Conservation (phyloP, 2,888 invertebrate species). For the Stictocephala bisonia region DNA sequence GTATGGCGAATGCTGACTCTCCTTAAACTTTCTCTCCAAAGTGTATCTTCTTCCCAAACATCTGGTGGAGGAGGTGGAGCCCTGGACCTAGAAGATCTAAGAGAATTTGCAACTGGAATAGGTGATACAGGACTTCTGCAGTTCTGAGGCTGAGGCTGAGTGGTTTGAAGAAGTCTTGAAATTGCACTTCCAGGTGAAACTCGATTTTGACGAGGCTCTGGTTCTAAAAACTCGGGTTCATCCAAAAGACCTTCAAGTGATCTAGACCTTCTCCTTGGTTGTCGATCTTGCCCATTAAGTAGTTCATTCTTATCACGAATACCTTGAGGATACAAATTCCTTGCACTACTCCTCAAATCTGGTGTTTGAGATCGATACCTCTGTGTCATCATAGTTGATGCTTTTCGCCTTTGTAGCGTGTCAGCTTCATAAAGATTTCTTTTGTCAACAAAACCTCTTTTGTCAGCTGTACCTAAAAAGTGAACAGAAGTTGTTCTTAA, state of each 20-base stretch:
- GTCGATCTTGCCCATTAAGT: conserved; percentile 16
- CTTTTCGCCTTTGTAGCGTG: conserved; percentile 67
- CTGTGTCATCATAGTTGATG: conserved; percentile 51
- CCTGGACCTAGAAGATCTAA: conserved; percentile 43
- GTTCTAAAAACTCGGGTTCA: conserved; percentile 62
- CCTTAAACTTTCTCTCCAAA: conserved; percentile 84
- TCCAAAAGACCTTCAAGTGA: conserved; percentile 72
- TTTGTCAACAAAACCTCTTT: conserved; percentile 69
- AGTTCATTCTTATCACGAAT: conserved; percentile 62
- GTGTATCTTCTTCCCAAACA: conserved; percentile 84
- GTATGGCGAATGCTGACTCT: conserved; percentile 85
- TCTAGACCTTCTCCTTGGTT: conserved; percentile 65
- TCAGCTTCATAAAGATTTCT: conserved; percentile 80
- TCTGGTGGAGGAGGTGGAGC: conserved; percentile 61
- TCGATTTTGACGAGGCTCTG: conserved; percentile 44
- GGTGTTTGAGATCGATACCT: conserved; percentile 62
- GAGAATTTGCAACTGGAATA: conserved; percentile 15
- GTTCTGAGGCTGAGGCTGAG: conserved; percentile 47
- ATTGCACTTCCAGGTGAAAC: conserved; percentile 54
- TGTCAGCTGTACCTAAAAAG: conserved; percentile 63
- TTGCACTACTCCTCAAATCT: conserved; percentile 58
- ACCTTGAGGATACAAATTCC: conserved; percentile 65
- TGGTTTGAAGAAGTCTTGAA: conserved; percentile 53
- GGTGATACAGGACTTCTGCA: conserved; percentile 40
- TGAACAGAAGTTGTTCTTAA: conserved; percentile 62